phyloP scores from a whole-genome alignment of 2,113 vertebrate species.

The Actenoides lindsayi region DNA sequence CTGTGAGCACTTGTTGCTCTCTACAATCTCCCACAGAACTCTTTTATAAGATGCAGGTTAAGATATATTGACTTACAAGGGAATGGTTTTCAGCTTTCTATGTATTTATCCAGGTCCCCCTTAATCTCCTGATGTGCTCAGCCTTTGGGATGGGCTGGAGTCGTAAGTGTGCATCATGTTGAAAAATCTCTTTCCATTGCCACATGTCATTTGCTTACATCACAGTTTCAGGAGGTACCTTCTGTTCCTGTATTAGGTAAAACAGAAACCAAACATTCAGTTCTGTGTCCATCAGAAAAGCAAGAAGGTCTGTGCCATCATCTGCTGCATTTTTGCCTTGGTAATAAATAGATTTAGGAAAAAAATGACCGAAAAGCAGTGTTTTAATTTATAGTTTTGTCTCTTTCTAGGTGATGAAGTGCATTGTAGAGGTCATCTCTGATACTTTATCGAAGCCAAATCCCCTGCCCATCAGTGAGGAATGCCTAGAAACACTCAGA shows the following conservation, averaged over 20 bases:
- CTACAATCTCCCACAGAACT: neutral
- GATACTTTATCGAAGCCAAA: constrained; percentile 88
- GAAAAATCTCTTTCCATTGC: neutral
- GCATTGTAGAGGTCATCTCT: constrained; percentile 91
- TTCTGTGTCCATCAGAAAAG: neutral
- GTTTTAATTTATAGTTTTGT: neutral
- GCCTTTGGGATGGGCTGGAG: neutral
- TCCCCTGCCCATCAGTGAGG: constrained; percentile 83
- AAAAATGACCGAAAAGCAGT: neutral
- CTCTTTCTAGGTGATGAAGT: constrained; percentile 89
- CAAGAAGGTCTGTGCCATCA: neutral
- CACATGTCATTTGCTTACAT: neutral
- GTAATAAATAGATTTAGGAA: neutral
- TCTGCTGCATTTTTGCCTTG: neutral
- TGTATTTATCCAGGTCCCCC: neutral
- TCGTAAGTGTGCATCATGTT: neutral
- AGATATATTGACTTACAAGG: neutral
- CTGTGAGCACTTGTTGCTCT: neutral
- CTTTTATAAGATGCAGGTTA: neutral
- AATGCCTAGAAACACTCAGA: constrained; percentile 87
- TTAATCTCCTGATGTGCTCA: neutral
- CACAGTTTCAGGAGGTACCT: neutral
- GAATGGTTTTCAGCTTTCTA: neutral
- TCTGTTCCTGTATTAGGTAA: neutral
- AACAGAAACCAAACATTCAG: neutral